Conservation (phyloP, 2,113 vertebrate genomes). For the Vulpes vulpes region DNA sequence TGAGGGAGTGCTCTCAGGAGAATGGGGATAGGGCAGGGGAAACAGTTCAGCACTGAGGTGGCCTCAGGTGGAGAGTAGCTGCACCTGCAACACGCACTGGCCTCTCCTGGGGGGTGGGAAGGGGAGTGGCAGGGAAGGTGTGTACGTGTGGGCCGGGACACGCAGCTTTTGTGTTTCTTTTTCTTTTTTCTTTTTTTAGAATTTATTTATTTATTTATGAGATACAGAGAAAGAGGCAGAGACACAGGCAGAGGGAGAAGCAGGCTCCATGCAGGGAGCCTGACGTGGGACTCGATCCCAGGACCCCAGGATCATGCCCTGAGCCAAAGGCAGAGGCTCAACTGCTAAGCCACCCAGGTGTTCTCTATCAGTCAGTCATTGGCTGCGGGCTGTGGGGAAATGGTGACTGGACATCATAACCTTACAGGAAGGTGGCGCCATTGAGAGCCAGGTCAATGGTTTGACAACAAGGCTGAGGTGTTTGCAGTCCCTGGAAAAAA, state of each 20-base stretch:
- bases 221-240: too few species aligned
- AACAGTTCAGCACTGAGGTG: neutral
- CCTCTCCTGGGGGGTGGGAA: neutral
- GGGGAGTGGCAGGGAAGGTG: neutral
- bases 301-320: too few species aligned
- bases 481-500: neutral
- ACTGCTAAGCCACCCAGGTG: too few species aligned
- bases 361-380: neutral
- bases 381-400: neutral
- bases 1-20: neutral
- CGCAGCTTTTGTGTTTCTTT: neutral
- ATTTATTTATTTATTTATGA: too few species aligned
- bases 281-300: too few species aligned
- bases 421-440: neutral
- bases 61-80: neutral
- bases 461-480: neutral
- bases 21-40: neutral
- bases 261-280: too few species aligned
- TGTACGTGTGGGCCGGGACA: neutral
- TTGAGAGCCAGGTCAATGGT: neutral
- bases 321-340: too few species aligned
- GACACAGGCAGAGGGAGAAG: too few species aligned
- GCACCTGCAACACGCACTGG: accelerated
- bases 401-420: too few species aligned
- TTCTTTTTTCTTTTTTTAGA: too few species aligned